Conservation (phyloP, 1,140 invertebrate genomes). For the Sycobia sp. region DNA sequence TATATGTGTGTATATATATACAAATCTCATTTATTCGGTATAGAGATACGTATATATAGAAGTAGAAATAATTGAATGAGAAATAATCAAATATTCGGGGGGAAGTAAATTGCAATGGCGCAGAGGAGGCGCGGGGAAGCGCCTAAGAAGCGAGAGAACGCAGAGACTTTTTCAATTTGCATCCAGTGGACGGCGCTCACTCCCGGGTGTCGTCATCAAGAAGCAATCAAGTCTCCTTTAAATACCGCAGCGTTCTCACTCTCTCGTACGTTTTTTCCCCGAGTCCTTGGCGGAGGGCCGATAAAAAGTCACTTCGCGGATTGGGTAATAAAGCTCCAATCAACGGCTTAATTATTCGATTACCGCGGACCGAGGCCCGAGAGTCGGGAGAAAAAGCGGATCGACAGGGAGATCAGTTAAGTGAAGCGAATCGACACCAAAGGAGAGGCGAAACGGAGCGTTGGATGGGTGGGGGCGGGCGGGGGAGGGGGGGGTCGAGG, state of each 20-base stretch:
- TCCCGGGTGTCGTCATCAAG: conserved; percentile 42
- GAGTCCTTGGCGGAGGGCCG: conserved; percentile 37
- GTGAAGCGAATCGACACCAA: conserved; percentile 21
- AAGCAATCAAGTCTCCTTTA: conserved; percentile 56
- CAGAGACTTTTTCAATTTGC: conserved; percentile 3
- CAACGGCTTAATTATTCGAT: conserved; percentile 63
- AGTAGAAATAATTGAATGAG: too few species aligned
- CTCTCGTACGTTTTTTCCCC: conserved; percentile 17
- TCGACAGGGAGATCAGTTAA: conserved; percentile 30
- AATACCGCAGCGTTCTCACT: conserved; percentile 45
- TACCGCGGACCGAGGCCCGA: conserved; percentile 40
- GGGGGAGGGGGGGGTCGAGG: conserved; percentile 2
- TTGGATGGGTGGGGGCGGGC: too few species aligned
- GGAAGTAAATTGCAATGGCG: too few species aligned
- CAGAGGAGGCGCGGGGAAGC: too few species aligned
- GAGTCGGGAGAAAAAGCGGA: conserved; percentile 32
- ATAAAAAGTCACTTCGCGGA: conserved; percentile 61
- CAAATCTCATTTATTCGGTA: too few species aligned
- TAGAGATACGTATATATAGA: too few species aligned
- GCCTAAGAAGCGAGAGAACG: too few species aligned
- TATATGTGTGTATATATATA: too few species aligned
- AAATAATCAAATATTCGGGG: too few species aligned
- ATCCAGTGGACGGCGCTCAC: conserved; percentile 20
- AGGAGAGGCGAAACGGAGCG: too few species aligned
- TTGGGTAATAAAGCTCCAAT: conserved; percentile 63